Percentiles rank a stretch among this genome's conserved stretches.
phyloP scores from a whole-genome alignment of 2,888 invertebrate species.

The Torymus auratus region DNA sequence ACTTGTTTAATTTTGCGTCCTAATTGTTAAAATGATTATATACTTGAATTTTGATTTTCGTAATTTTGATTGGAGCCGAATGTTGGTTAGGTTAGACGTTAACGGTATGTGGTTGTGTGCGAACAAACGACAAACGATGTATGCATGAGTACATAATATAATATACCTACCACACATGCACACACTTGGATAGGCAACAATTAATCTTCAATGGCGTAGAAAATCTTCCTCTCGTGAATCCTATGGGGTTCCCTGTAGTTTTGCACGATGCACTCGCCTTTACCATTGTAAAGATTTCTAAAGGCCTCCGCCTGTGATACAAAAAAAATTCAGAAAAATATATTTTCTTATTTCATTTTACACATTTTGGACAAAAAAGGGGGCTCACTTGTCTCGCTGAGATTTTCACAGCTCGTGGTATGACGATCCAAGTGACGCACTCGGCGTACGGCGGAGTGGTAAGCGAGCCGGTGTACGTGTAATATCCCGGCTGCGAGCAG shows the following conservation, averaged over 20 bases:
- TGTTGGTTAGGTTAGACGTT: conserved; percentile 1
- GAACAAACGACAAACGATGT: conserved; percentile 17
- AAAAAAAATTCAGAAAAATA: background rate
- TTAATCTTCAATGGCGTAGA: conserved; percentile 13
- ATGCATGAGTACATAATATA: too few relatives aligned
- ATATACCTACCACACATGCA: too few relatives aligned
- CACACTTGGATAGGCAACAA: background rate
- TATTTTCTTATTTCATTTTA: too few relatives aligned
- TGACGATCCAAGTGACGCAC: conserved; percentile 69
- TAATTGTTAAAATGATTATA: background rate
- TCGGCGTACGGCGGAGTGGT: conserved; percentile 66
- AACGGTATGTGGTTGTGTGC: background rate
- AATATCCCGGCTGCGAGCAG: conserved; percentile 64
- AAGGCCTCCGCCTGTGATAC: conserved; percentile 79
- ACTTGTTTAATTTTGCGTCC: background rate
- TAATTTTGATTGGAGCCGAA: background rate
- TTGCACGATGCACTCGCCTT: conserved; percentile 76
- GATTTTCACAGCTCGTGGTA: conserved; percentile 65
- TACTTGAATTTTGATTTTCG: background rate
- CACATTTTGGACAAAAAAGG: too few relatives aligned
- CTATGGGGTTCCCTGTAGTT: conserved; percentile 79
- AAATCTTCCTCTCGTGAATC: conserved; percentile 63
- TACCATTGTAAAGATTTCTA: conserved; percentile 78
- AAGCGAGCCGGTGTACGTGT: conserved; percentile 67
- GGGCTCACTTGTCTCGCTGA: conserved; percentile 64